Evolutionary conservation across 2,797 vertebrate genomes (phyloP).

Genomic region (Sebastes glaucus): DNA sequence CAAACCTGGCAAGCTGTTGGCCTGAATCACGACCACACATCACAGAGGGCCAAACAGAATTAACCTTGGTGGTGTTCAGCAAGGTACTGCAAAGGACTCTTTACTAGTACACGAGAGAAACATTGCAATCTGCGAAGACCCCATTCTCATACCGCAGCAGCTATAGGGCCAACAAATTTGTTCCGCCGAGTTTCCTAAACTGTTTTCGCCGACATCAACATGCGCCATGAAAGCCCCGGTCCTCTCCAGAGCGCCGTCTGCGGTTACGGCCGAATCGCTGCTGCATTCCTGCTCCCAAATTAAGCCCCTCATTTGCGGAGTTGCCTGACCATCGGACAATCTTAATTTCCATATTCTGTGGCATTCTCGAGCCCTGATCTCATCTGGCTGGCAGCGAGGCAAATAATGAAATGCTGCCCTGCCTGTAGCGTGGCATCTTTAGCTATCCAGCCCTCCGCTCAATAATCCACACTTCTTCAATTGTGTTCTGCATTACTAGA

Average conservation of each 20-base stretch:
- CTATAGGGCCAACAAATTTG: constrained; percentile 56
- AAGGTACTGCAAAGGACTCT: constrained; percentile 26
- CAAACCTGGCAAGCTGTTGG: constrained; percentile 51
- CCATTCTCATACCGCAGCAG: constrained; percentile 18
- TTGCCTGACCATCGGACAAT: constrained; percentile 63
- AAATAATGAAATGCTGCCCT: constrained; percentile 58
- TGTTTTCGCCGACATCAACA: constrained; percentile 59
- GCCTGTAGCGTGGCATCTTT: constrained; percentile 60
- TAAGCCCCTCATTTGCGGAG: constrained; percentile 72
- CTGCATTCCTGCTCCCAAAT: constrained; percentile 69
- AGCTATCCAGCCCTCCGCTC: constrained; percentile 28
- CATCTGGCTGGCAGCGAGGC: constrained; percentile 64
- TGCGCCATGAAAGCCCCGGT: constrained; percentile 38
- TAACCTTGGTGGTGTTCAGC: constrained; percentile 39
- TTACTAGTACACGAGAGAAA: constrained; percentile 22
- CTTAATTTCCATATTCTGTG: constrained; percentile 76
- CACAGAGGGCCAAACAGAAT: constrained; percentile 50
- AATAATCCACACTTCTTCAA: constrained; percentile 54
- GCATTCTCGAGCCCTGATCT: constrained; percentile 67
- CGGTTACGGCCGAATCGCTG: constrained; percentile 48
- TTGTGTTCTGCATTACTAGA: constrained; percentile 46
- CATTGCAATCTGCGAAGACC: constrained; percentile 45
- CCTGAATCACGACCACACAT: constrained; percentile 49
- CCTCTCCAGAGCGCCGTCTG: constrained; percentile 59
- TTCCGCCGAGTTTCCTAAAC: constrained; percentile 62